Evolutionary conservation across 2,888 invertebrate species (phyloP).

Genomic region (Mycogona germanica): DNA sequence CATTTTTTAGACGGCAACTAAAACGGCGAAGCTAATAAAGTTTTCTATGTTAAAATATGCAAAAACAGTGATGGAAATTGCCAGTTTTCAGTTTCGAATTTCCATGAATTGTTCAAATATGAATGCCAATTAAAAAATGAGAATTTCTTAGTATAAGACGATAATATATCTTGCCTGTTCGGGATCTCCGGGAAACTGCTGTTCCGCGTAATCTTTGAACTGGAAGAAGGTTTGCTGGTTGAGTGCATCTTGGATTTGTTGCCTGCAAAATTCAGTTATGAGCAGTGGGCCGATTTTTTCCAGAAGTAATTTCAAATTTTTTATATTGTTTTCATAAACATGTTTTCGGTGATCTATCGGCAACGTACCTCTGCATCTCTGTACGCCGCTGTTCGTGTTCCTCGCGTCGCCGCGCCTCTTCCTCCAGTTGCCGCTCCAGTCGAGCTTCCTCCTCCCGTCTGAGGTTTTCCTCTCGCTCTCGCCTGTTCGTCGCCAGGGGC

Average conservation of each 20-base stretch:
- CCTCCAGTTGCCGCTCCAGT: conserved; percentile 11
- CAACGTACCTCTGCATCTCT: conserved; percentile 28
- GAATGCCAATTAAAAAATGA: too few species aligned
- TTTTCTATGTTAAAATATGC: too few species aligned
- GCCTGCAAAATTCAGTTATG: conserved; percentile 21
- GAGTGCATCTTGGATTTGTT: conserved; percentile 84
- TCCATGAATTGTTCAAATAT: too few species aligned
- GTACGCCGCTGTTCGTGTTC: conserved; percentile 54
- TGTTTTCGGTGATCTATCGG: too few species aligned
- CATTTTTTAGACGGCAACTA: background rate
- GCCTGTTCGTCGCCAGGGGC: background rate
- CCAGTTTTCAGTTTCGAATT: background rate
- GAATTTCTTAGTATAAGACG: too few species aligned
- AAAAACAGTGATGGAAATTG: background rate
- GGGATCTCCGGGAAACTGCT: conserved; percentile 56
- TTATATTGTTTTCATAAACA: background rate
- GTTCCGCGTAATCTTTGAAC: conserved; percentile 83
- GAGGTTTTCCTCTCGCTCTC: conserved; percentile 3
- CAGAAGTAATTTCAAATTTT: background rate
- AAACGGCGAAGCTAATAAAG: too few species aligned
- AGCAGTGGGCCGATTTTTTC: background rate
- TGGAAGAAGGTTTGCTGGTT: conserved; percentile 89
- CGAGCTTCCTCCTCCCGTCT: conserved; percentile 7
- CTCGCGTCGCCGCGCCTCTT: conserved; percentile 53
- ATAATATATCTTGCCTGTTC: conserved; percentile 47